Evolutionary conservation across 2,797 vertebrate genomes (phyloP).

Genomic region (Threskiornis aethiopicus): DNA sequence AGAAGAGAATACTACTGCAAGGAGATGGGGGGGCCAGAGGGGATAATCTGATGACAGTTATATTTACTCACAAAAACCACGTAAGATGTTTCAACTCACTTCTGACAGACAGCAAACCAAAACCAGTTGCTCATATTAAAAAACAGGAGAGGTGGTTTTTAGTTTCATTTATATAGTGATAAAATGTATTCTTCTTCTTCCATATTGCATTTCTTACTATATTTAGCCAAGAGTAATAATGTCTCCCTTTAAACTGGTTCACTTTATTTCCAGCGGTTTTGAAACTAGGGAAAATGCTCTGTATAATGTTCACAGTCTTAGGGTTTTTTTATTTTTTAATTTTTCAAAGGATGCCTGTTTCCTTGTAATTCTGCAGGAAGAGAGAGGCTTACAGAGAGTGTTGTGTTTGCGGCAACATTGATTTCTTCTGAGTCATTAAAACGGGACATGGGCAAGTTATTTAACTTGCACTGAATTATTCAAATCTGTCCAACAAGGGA

Average conservation of each 20-base stretch:
- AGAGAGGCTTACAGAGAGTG: neutral
- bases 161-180: neutral
- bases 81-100: neutral
- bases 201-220: neutral
- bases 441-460: neutral
- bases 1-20: neutral
- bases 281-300: neutral
- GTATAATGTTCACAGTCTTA: neutral
- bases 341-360: neutral
- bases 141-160: fast-evolving
- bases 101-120: neutral
- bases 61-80: neutral
- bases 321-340: neutral
- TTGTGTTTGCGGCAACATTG: neutral
- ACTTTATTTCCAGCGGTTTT: neutral
- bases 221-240: neutral
- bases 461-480: constrained; percentile 12
- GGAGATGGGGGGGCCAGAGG: fast-evolving
- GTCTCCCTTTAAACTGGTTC: neutral
- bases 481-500: neutral
- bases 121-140: neutral
- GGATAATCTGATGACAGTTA: neutral
- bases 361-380: neutral
- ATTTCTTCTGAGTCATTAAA: constrained; percentile 38
- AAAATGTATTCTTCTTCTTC: neutral